A percentile compares a stretch with the other conserved stretches of the same genome.
Evolutionary conservation across 2,888 invertebrate species (phyloP).

Genomic region (Cataglyphis albicans): DNA sequence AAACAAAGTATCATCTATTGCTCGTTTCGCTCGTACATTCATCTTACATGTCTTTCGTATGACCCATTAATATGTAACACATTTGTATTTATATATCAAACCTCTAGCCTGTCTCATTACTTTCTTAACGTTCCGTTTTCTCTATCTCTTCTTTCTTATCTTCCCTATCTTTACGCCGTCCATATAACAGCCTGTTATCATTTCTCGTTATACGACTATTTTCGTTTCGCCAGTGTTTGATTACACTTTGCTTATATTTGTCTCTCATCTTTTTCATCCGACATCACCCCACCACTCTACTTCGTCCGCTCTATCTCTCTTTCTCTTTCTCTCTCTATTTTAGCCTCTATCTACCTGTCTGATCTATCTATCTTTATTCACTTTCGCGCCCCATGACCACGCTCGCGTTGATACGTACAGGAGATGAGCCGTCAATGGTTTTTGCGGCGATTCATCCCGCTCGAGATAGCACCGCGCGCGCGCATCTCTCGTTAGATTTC

Average conservation of each 20-base stretch:
- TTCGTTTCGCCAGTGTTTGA: slow-evolving; percentile 71
- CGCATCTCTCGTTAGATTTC: slow-evolving; percentile 34
- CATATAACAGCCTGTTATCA: slow-evolving; percentile 60
- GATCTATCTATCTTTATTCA: slow-evolving; percentile 62
- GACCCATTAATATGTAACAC: slow-evolving; percentile 71
- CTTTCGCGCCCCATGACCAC: slow-evolving; percentile 56
- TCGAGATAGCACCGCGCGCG: slow-evolving; percentile 22
- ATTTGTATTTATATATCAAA: slow-evolving; percentile 62
- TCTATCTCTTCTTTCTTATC: slow-evolving; percentile 32
- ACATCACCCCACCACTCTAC: background rate
- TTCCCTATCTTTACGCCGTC: slow-evolving; percentile 29
- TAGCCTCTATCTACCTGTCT: slow-evolving; percentile 59
- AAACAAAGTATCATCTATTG: slow-evolving; percentile 80
- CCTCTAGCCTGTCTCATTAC: slow-evolving; percentile 65
- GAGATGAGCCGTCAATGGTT: slow-evolving; percentile 47
- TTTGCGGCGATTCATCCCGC: slow-evolving; percentile 34
- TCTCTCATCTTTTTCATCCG: slow-evolving; percentile 58
- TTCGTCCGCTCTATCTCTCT: slow-evolving; percentile 35
- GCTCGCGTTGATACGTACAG: slow-evolving; percentile 52
- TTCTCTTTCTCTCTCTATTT: slow-evolving; percentile 45
- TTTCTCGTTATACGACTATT: slow-evolving; percentile 60
- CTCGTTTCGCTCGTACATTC: slow-evolving; percentile 82
- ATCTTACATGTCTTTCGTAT: slow-evolving; percentile 82
- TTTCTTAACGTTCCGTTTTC: slow-evolving; percentile 40
- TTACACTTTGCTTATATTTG: slow-evolving; percentile 72